phyloP scores from a whole-genome alignment of 2,797 vertebrate species.

The Microtus agrestis region DNA sequence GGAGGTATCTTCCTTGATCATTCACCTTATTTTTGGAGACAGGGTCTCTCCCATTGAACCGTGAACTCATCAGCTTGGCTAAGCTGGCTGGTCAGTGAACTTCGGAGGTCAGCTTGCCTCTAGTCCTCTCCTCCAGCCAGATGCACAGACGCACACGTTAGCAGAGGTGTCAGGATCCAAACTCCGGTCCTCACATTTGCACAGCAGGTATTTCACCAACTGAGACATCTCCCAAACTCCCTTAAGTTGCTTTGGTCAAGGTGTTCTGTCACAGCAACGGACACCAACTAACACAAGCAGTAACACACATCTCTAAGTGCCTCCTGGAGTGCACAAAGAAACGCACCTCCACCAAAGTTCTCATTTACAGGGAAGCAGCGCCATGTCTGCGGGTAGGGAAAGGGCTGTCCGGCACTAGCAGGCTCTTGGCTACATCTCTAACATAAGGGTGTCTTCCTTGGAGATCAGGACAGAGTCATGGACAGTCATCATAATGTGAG shows the following conservation, averaged over 20 bases:
- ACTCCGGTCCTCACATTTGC: not conserved
- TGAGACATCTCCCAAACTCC: not conserved
- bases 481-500: not conserved
- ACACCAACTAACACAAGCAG: not conserved
- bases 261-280: not conserved
- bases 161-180: not conserved
- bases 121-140: no score
- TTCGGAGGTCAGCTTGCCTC: not conserved
- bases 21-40: not conserved
- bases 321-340: not conserved
- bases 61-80: not conserved
- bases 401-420: rapidly evolving
- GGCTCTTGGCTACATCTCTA: not conserved
- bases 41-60: not conserved
- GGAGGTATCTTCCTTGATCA: not conserved
- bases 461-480: not conserved
- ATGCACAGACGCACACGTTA: not conserved
- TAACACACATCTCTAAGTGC: not conserved
- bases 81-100: not conserved
- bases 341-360: not conserved
- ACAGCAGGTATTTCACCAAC: not conserved
- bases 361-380: not conserved
- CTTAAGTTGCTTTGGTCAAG: not conserved
- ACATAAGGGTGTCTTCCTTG: not conserved
- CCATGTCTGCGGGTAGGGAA: not conserved